Percentiles rank a stretch among this genome's conserved stretches.
Conservation (phyloP, 2,113 vertebrate species). For the Ellobius talpinus region DNA sequence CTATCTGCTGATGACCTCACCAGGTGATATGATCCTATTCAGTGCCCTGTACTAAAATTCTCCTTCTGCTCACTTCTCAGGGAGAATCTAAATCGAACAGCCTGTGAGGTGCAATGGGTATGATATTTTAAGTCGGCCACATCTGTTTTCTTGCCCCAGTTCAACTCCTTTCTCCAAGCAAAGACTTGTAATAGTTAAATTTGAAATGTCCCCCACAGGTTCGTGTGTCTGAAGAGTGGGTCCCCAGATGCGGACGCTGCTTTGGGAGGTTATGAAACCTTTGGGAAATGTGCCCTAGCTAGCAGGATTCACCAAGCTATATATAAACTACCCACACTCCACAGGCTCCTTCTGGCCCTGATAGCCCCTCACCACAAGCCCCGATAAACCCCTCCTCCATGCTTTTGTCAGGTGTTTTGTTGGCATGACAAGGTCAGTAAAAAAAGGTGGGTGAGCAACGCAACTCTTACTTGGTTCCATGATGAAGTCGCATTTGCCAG, state of each 20-base stretch:
- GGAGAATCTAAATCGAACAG: neutral
- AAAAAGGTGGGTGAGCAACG: neutral
- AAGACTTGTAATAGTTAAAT: neutral
- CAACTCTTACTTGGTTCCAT: neutral
- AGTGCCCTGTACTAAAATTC: neutral
- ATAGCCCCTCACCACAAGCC: neutral
- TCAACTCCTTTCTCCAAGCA: neutral
- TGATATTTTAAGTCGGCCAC: neutral
- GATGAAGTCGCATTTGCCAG: neutral
- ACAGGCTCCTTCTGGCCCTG: neutral
- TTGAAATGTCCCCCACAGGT: neutral
- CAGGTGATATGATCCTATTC: neutral
- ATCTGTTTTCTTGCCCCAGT: neutral
- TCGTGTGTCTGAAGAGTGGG: neutral
- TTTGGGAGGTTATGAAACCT: neutral
- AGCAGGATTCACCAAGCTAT: neutral
- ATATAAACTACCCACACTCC: neutral
- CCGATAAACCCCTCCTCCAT: neutral
- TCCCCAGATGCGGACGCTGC: neutral
- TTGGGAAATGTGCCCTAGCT: neutral
- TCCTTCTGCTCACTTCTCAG: neutral
- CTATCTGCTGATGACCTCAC: neutral
- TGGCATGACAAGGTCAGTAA: neutral
- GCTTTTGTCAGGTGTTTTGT: neutral
- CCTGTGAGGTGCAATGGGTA: fast-evolving